A percentile compares a stretch with the other conserved stretches of the same genome.
Conservation (phyloP, 2,888 invertebrate genomes). For the Quadroppia sp. region DNA sequence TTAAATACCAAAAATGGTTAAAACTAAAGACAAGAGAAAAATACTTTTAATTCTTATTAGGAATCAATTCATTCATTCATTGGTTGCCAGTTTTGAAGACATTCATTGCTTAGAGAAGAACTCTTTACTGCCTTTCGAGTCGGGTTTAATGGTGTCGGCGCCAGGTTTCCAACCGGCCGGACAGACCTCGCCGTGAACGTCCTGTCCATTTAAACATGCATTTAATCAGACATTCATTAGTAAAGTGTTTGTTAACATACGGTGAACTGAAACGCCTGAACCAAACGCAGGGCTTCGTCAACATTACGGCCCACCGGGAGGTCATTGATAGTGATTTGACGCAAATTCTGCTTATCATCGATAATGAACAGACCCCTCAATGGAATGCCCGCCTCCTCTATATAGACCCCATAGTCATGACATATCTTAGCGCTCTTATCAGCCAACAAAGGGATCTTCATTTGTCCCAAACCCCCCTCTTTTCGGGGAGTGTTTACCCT, state of each 20-base stretch:
- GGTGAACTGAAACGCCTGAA: conserved; percentile 92
- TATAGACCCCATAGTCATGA: conserved; percentile 87
- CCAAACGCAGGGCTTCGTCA: conserved; percentile 85
- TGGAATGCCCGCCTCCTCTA: conserved; percentile 85
- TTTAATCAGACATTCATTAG: too few species aligned
- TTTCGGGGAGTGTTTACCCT: conserved; percentile 62
- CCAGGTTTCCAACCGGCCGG: conserved; percentile 94
- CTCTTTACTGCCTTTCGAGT: conserved; percentile 72
- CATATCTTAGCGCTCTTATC: conserved; percentile 85
- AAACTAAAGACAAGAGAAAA: too few species aligned
- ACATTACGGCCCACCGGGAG: conserved; percentile 87
- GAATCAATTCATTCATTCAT: too few species aligned
- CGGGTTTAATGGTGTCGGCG: conserved; percentile 82
- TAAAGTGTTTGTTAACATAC: too few species aligned
- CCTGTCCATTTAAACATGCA: too few species aligned
- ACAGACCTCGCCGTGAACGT: conserved; percentile 56
- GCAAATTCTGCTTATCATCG: conserved; percentile 75
- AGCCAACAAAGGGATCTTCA: conserved; percentile 83
- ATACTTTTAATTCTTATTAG: too few species aligned
- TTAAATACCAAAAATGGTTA: too few species aligned
- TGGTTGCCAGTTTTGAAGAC: too few species aligned
- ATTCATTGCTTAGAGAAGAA: conserved; percentile 60
- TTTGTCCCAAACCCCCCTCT: conserved; percentile 81
- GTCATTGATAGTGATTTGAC: conserved; percentile 97
- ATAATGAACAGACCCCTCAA: conserved; percentile 87